Percentiles rank a stretch among this genome's conserved stretches.
These are phyloP conservation scores for Amniataba percoides DNA, from an alignment of 2,797 vertebrate genomes.

Conservation along the genomic window DNA sequence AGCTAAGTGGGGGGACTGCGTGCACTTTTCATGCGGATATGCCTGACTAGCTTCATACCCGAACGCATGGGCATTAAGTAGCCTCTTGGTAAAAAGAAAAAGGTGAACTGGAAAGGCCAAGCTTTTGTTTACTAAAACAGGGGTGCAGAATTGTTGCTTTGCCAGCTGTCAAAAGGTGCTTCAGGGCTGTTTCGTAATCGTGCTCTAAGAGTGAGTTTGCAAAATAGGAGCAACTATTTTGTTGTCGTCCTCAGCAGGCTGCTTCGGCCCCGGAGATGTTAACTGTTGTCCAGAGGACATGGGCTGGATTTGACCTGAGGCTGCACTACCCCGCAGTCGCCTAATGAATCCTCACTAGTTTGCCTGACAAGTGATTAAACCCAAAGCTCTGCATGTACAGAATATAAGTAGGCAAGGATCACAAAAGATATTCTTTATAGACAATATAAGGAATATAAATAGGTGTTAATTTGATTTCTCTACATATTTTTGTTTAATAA, in stretches of 20 bases:
- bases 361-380: conserved; percentile 47
- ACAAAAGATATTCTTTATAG: neutral
- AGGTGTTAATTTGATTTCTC: conserved; percentile 17
- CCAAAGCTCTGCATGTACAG: conserved; percentile 36
- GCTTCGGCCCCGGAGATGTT: conserved; percentile 52
- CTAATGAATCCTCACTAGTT: conserved; percentile 64
- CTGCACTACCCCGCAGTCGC: conserved; percentile 34
- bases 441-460: conserved; percentile 1
- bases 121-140: conserved; percentile 45
- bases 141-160: conserved; percentile 34
- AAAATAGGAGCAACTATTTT: conserved; percentile 37
- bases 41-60: conserved; percentile 24
- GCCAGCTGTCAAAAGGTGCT: conserved; percentile 60
- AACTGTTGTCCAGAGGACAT: conserved; percentile 65
- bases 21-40: conserved; percentile 30
- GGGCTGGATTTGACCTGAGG: conserved; percentile 65
- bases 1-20: conserved; percentile 18
- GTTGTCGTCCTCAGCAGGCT: conserved; percentile 29
- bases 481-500: conserved; percentile 2
- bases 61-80: conserved; percentile 32
- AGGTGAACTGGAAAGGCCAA: conserved; percentile 36
- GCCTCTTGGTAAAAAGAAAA: neutral
- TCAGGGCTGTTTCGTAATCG: conserved; percentile 58
- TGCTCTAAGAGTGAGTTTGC: conserved; percentile 46
- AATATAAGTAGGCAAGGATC: conserved; percentile 8